Evolutionary conservation across 2,888 invertebrate genomes (phyloP).

Genomic region (Smittia sp.): DNA sequence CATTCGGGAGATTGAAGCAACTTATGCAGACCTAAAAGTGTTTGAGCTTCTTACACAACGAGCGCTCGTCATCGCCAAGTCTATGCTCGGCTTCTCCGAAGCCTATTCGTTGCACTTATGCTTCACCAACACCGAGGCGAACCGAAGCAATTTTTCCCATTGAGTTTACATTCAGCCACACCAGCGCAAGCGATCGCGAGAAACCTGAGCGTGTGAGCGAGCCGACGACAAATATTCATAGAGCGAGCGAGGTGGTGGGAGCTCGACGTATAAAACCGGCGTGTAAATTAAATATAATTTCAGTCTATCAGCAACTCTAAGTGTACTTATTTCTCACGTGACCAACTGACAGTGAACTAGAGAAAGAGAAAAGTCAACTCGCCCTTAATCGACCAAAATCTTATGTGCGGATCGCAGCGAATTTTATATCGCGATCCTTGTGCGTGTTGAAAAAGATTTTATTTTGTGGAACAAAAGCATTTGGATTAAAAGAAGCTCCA

Average conservation of each 20-base stretch:
- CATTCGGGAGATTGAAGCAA: neutral
- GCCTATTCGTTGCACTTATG: conserved; percentile 9
- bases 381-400: neutral
- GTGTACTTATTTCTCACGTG: conserved; percentile 40
- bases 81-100: neutral
- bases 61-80: neutral
- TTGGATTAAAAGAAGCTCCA: neutral
- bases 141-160: neutral
- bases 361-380: conserved; percentile 7
- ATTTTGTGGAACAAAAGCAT: neutral
- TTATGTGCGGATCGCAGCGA: neutral
- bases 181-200: conserved; percentile 11
- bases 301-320: conserved; percentile 54
- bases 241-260: conserved; percentile 37
- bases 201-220: conserved; percentile 17
- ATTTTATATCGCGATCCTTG: neutral
- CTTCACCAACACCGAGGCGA: neutral
- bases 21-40: neutral
- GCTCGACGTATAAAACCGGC: conserved; percentile 54
- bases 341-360: conserved; percentile 31
- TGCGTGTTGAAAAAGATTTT: neutral
- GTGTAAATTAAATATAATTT: conserved; percentile 55
- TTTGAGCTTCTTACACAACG: neutral
- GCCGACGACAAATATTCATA: conserved; percentile 25
- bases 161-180: conserved; percentile 20